Percentiles rank a stretch among this genome's conserved stretches.
Conservation (phyloP, 2,797 vertebrate genomes). For the Streptopelia turtur region DNA sequence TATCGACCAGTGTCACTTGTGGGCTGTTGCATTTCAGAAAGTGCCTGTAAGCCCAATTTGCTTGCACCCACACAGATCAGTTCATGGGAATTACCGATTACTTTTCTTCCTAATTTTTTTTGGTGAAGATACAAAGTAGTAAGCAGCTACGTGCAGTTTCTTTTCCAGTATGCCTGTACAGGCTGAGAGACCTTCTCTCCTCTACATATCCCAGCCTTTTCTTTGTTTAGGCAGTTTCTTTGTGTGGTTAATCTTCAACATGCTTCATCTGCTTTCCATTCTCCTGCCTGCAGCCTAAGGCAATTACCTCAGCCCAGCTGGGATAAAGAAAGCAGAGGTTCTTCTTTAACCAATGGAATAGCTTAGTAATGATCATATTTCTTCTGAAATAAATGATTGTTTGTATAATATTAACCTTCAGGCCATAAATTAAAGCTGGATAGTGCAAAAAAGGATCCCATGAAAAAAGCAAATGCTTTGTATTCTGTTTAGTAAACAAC, state of each 20-base stretch:
- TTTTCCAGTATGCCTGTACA: neutral
- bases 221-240: conserved; percentile 43
- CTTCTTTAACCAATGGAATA: conserved; percentile 3
- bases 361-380: conserved; percentile 14
- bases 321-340: conserved; percentile 33
- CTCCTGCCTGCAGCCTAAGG: neutral
- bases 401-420: conserved; percentile 10
- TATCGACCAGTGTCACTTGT: neutral
- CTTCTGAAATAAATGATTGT: conserved; percentile 24
- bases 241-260: conserved; percentile 35
- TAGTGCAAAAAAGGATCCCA: neutral
- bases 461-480: neutral
- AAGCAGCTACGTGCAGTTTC: neutral
- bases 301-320: conserved; percentile 42
- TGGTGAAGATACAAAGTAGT: neutral
- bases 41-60: neutral
- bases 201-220: neutral
- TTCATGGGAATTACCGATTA: neutral
- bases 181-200: neutral
- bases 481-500: neutral
- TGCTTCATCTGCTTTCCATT: conserved; percentile 58
- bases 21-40: neutral
- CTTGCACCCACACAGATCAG: neutral
- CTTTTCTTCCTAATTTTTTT: neutral
- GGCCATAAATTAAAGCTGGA: neutral